Evolutionary conservation across 2,113 vertebrate species (phyloP).

Genomic region (Archocentrus centrarchus): DNA sequence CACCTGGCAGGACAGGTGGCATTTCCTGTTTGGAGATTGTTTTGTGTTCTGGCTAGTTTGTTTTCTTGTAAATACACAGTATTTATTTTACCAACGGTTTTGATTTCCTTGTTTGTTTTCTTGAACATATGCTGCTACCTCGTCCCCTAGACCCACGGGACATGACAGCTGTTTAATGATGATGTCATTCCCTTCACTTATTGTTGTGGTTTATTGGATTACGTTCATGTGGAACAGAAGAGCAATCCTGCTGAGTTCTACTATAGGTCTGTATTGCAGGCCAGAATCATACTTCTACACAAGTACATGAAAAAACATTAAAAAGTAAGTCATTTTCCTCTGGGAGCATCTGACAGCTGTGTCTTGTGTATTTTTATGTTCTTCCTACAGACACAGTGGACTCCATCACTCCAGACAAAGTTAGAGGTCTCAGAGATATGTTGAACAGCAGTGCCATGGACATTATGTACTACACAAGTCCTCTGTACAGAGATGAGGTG

Average conservation of each 20-base stretch:
- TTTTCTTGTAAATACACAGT: no score
- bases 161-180: no score
- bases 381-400: constrained; percentile 91
- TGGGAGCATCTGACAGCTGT: not conserved
- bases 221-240: not conserved
- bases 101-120: no score
- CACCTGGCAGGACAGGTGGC: no score
- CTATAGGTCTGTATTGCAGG: not conserved
- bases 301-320: not conserved
- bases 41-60: no score
- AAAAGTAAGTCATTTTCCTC: not conserved
- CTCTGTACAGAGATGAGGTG: constrained; percentile 96
- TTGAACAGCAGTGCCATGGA: constrained; percentile 99
- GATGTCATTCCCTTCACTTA: not conserved
- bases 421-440: constrained; percentile 94
- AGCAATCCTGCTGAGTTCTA: not conserved
- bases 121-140: no score
- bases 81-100: no score
- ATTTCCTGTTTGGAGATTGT: no score
- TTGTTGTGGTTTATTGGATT: not conserved
- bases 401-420: constrained; percentile 96
- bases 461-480: constrained; percentile 98
- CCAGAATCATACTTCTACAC: not conserved
- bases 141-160: no score
- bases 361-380: not conserved